A percentile compares a stretch with the other conserved stretches of the same genome.
Conservation (phyloP, 1,140 invertebrate genomes). For the Trissolcus basalis region DNA sequence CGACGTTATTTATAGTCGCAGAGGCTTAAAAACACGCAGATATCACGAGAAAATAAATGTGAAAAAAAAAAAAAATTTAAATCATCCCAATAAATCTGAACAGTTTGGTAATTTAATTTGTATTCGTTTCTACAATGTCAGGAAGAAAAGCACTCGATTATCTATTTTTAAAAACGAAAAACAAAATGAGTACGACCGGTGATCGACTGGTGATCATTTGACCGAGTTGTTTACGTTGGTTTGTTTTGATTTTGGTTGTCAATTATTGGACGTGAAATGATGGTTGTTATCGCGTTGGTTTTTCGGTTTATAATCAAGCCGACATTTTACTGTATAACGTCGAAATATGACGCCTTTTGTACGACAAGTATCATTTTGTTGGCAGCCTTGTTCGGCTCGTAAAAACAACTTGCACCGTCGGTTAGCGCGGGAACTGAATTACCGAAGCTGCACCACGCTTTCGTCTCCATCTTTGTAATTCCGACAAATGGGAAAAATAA, state of each 20-base stretch:
- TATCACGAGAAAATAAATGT: not conserved
- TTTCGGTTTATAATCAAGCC: not conserved
- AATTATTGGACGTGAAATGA: not conserved
- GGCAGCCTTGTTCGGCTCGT: slow-evolving; percentile 18
- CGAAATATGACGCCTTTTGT: slow-evolving; percentile 41
- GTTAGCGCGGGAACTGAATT: slow-evolving; percentile 51
- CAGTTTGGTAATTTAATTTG: too few relatives aligned
- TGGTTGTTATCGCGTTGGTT: not conserved
- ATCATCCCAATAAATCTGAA: too few relatives aligned
- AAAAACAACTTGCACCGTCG: slow-evolving; percentile 40
- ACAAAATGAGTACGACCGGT: too few relatives aligned
- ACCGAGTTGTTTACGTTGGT: too few relatives aligned
- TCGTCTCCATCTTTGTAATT: slow-evolving; percentile 36
- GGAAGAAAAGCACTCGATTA: too few relatives aligned
- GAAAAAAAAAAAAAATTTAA: too few relatives aligned
- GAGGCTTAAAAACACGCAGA: not conserved
- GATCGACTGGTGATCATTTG: too few relatives aligned
- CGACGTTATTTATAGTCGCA: slow-evolving; percentile 13
- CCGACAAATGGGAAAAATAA: slow-evolving; percentile 2
- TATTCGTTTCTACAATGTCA: too few relatives aligned
- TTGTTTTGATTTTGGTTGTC: not conserved
- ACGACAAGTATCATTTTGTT: slow-evolving; percentile 13
- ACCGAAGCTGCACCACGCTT: slow-evolving; percentile 31
- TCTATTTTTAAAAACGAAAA: too few relatives aligned
- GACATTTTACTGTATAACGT: slow-evolving; percentile 23